Evolutionary conservation across 2,888 invertebrate genomes (phyloP).

Genomic region (Druceiella hillmani): DNA sequence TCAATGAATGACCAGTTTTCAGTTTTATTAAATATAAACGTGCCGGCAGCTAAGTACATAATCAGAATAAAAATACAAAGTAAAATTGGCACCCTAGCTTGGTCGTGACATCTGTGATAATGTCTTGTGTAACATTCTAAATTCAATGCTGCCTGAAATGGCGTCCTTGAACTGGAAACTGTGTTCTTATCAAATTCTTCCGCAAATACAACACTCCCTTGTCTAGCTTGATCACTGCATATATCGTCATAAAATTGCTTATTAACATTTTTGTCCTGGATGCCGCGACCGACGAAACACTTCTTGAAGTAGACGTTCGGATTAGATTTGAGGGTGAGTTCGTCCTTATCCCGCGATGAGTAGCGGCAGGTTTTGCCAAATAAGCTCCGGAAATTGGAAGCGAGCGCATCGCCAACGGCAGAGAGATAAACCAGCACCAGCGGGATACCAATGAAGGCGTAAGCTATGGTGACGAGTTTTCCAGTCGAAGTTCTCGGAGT

Average conservation of each 20-base stretch:
- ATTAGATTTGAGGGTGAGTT: conserved; percentile 9
- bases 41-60: conserved; percentile 83
- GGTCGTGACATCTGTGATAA: conserved; percentile 47
- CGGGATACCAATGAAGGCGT: conserved; percentile 83
- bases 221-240: conserved; percentile 27
- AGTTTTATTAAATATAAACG: conserved; percentile 82
- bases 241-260: too few species aligned
- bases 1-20: conserved; percentile 91
- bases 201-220: conserved; percentile 32
- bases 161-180: too few species aligned
- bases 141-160: conserved; percentile 44
- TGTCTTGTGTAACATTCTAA: conserved; percentile 37
- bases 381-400: conserved; percentile 68
- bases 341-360: conserved; percentile 28
- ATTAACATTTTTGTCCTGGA: conserved; percentile 27
- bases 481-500: conserved; percentile 77
- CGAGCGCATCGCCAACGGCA: conserved; percentile 79
- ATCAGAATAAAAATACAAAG: conserved; percentile 82
- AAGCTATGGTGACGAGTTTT: conserved; percentile 74
- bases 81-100: conserved; percentile 78
- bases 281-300: conserved; percentile 31
- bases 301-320: conserved; percentile 27
- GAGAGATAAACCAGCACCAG: conserved; percentile 84
- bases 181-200: conserved; percentile 34
- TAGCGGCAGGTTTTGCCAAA: conserved; percentile 54